phyloP scores from a whole-genome alignment of 2,888 invertebrate species.

The Ennomos erosarius region DNA sequence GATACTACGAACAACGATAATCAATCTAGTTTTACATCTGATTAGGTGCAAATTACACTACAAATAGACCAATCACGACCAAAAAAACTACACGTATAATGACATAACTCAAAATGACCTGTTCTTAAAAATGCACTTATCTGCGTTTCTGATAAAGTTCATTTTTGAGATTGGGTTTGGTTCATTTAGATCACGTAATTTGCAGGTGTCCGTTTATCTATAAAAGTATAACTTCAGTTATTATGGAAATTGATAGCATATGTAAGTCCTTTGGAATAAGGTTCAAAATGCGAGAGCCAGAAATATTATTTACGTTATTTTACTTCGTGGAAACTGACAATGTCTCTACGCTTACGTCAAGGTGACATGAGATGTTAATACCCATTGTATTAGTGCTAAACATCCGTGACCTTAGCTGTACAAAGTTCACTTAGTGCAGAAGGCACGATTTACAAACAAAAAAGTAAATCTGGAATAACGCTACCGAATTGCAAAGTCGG shows the following conservation, averaged over 20 bases:
- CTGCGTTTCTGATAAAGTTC: background rate
- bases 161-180: slow-evolving; percentile 24
- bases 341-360: slow-evolving; percentile 77
- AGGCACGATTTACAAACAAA: slow-evolving; percentile 61
- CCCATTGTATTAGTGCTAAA: slow-evolving; percentile 81
- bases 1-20: slow-evolving; percentile 67
- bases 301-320: slow-evolving; percentile 46
- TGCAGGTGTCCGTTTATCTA: slow-evolving; percentile 27
- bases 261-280: slow-evolving; percentile 47
- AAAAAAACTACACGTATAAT: slow-evolving; percentile 38
- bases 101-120: slow-evolving; percentile 33
- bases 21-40: slow-evolving; percentile 82
- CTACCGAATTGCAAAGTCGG: slow-evolving; percentile 48
- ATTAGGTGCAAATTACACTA: slow-evolving; percentile 84
- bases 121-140: slow-evolving; percentile 37
- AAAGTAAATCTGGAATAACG: slow-evolving; percentile 41
- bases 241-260: slow-evolving; percentile 48
- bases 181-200: slow-evolving; percentile 16
- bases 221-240: slow-evolving; percentile 49
- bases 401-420: slow-evolving; percentile 80
- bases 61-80: slow-evolving; percentile 81
- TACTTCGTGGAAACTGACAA: slow-evolving; percentile 49
- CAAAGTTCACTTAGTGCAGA: slow-evolving; percentile 80
- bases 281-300: slow-evolving; percentile 44
- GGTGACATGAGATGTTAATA: slow-evolving; percentile 82